Evolutionary conservation across 1,140 invertebrate species (phyloP).

Genomic region (Bombus polaris): DNA sequence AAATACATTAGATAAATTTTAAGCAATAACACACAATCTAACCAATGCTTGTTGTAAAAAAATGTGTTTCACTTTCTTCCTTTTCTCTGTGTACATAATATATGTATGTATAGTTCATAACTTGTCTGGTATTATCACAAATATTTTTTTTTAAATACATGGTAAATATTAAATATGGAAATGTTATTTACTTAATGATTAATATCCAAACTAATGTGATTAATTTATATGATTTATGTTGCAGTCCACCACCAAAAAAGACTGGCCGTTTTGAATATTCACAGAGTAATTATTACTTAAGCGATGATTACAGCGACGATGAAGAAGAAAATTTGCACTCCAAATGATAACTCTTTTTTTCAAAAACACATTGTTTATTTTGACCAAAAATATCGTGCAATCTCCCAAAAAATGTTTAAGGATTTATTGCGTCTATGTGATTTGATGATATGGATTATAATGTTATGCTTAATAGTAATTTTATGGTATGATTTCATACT

Average conservation of each 20-base stretch:
- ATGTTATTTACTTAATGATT: slow-evolving; percentile 11
- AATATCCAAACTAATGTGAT: slow-evolving; percentile 12
- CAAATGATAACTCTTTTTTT: slow-evolving; percentile 71
- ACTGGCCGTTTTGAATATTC: slow-evolving; percentile 81
- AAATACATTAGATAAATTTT: slow-evolving; percentile 35
- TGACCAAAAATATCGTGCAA: slow-evolving; percentile 68
- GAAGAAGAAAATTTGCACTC: slow-evolving; percentile 79
- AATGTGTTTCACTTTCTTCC: neutral
- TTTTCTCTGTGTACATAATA: neutral
- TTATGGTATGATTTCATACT: slow-evolving; percentile 55
- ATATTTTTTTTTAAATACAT: neutral
- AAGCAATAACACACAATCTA: slow-evolving; percentile 16
- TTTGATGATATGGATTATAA: slow-evolving; percentile 50
- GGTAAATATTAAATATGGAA: slow-evolving; percentile 8
- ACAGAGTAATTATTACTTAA: slow-evolving; percentile 76
- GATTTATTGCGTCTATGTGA: slow-evolving; percentile 56
- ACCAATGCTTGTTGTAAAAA: slow-evolving; percentile 18
- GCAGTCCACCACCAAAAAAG: slow-evolving; percentile 83
- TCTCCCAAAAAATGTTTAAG: slow-evolving; percentile 55
- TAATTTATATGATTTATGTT: slow-evolving; percentile 62
- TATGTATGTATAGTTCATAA: neutral
- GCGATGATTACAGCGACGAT: slow-evolving; percentile 82
- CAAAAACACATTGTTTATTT: slow-evolving; percentile 51
- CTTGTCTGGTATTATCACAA: neutral
- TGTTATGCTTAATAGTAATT: slow-evolving; percentile 61